Conservation (phyloP, 2,797 vertebrate species). For the Chromobotia macracanthus region DNA sequence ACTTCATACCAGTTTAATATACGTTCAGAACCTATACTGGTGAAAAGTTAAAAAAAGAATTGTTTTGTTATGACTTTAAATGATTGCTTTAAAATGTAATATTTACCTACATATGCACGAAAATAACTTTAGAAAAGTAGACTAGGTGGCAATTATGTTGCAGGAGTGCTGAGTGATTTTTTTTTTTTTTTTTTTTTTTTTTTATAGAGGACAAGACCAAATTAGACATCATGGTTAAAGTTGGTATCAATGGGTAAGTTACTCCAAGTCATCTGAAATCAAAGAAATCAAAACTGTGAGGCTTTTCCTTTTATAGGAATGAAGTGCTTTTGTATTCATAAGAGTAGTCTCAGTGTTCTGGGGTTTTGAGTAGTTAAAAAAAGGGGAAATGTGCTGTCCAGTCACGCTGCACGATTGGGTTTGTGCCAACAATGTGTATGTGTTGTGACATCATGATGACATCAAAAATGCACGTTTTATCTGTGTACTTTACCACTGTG, state of each 20-base stretch:
- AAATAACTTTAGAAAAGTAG: neutral
- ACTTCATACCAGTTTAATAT: neutral
- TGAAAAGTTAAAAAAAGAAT: too few species aligned
- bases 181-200: too few species aligned
- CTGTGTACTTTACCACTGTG: neutral
- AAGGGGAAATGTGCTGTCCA: neutral
- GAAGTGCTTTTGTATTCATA: neutral
- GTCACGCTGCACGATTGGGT: neutral
- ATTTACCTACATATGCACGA: neutral
- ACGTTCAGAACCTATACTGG: neutral
- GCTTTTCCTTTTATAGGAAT: neutral
- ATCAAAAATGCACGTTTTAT: conserved; percentile 8
- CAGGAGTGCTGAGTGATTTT: neutral
- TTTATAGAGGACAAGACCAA: conserved; percentile 74
- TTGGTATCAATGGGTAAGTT: conserved; percentile 83
- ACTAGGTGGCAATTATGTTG: neutral
- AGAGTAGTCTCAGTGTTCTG: too few species aligned
- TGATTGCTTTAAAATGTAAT: neutral
- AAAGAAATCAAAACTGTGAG: neutral
- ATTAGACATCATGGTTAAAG: conserved; percentile 83
- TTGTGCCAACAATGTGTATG: neutral
- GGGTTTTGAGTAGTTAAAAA: too few species aligned
- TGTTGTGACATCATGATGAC: neutral
- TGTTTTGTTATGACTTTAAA: neutral
- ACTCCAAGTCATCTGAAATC: neutral